Evolutionary conservation across 2,888 invertebrate species (phyloP), one percentile per base, ranked within the genome.

Genomic region (Maniola hyperantus): DNA sequence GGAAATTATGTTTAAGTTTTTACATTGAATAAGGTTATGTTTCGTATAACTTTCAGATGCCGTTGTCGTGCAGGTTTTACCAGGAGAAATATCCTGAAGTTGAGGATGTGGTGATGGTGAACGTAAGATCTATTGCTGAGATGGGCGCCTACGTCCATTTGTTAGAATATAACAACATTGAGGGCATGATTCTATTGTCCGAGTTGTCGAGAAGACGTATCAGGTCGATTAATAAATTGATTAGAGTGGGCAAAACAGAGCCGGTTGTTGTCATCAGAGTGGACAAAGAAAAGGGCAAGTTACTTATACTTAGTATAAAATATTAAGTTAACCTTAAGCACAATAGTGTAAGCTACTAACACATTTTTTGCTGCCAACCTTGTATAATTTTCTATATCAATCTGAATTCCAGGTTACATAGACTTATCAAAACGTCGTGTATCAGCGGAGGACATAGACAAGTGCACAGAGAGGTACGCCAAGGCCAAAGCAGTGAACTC

Each of bases 101-200:
- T 69, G 99, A 99, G 80, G 99, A 99, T 95, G 99, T 99, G 59
- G 99, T 99, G 57, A 99, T 99, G 99, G 99, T 99, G 34, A 99
- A 99, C 84, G 99, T 99, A 4, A 94, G 98, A 54, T 97, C 98
- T 72, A 99, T 99, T 80, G 99, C 99, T 18, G 99, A 99, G 93
- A 99, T 99, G 99, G 99, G 99, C 69, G 99, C 99, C 1, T 99
- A 99, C 87, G 99, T 99, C 15, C 97, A 98, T 87, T 93, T 99
- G 70, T 92, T 99, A 72, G 99, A 99, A 91, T 99, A 99, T 87
- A 99, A 99, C 88, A 98, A 99, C 82, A 99, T 99, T 76, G 99
- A 99, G 89, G 99, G 98, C 80, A 99, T 99, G 99, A 99, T 99
- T 73, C 92, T 99, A 82, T 94, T 99, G 4, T 99, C 99, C 6